Evolutionary conservation across 2,888 invertebrate genomes (phyloP).

Genomic region (Fissipunctia ypsillon): DNA sequence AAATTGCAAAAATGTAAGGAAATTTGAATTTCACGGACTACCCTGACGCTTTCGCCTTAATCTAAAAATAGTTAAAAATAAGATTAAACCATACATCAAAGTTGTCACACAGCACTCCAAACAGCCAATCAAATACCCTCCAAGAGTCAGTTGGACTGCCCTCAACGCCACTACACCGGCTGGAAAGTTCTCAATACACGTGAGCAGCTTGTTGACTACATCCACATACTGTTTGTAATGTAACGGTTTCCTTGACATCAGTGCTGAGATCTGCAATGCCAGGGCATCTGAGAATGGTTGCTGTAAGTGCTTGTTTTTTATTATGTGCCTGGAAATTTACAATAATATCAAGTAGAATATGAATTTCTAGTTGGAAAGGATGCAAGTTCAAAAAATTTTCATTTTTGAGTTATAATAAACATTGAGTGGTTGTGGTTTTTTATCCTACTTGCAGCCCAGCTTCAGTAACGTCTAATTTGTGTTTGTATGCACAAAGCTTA

Average conservation of each 20-base stretch:
- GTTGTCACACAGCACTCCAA: constrained; percentile 72
- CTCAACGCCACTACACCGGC: constrained; percentile 76
- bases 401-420: too few relatives aligned
- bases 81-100: constrained; percentile 70
- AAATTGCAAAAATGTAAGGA: too few relatives aligned
- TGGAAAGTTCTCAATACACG: constrained; percentile 83
- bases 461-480: too few relatives aligned
- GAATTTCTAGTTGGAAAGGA: not conserved
- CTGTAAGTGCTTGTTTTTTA: constrained; percentile 74
- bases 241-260: constrained; percentile 41
- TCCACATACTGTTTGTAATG: constrained; percentile 68
- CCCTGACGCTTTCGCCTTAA: too few relatives aligned
- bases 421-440: too few relatives aligned
- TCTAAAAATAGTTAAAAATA: not conserved
- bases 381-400: not conserved
- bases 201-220: constrained; percentile 73
- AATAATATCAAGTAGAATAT: constrained; percentile 6
- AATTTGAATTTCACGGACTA: too few relatives aligned
- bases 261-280: constrained; percentile 66
- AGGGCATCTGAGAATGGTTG: constrained; percentile 73
- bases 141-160: constrained; percentile 69
- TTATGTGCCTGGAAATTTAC: constrained; percentile 76
- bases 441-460: too few relatives aligned
- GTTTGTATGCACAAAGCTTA: not conserved
- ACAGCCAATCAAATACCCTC: constrained; percentile 71